phyloP scores from a whole-genome alignment of 1,140 invertebrate genomes.

The Hestina assimilis region DNA sequence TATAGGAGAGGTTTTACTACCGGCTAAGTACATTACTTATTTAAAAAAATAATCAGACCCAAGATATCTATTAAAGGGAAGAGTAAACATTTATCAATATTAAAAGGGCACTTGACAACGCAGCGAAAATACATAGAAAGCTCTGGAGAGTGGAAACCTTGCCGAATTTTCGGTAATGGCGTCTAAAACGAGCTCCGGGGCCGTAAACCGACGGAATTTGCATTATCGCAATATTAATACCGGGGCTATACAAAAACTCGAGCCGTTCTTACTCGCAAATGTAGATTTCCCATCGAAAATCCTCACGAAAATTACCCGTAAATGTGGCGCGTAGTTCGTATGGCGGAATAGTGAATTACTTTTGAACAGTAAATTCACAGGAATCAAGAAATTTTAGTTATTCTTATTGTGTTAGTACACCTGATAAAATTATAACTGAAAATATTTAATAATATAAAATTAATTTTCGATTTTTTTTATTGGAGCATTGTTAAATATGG shows the following conservation, averaged over 20 bases:
- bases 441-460: too few relatives aligned
- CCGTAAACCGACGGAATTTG: conserved; percentile 58
- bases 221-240: conserved; percentile 68
- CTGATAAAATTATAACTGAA: too few relatives aligned
- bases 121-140: conserved; percentile 49
- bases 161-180: conserved; percentile 63
- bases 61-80: not conserved
- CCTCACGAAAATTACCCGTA: conserved; percentile 29
- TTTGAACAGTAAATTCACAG: not conserved
- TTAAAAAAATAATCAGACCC: not conserved
- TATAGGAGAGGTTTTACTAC: too few relatives aligned
- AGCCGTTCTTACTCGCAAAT: conserved; percentile 38
- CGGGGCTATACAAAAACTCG: conserved; percentile 52
- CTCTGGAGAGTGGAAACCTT: conserved; percentile 52
- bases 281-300: conserved; percentile 27
- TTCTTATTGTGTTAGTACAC: too few relatives aligned
- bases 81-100: conserved; percentile 36
- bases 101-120: conserved; percentile 47
- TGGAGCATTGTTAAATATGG: too few relatives aligned
- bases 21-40: too few relatives aligned
- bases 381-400: not conserved
- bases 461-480: too few relatives aligned
- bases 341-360: not conserved
- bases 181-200: conserved; percentile 42
- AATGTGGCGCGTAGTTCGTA: conserved; percentile 5